A percentile compares a stretch with the other conserved stretches of the same genome.
Conservation (phyloP, 2,113 vertebrate genomes). For the Lamprologus tigripictilis region DNA sequence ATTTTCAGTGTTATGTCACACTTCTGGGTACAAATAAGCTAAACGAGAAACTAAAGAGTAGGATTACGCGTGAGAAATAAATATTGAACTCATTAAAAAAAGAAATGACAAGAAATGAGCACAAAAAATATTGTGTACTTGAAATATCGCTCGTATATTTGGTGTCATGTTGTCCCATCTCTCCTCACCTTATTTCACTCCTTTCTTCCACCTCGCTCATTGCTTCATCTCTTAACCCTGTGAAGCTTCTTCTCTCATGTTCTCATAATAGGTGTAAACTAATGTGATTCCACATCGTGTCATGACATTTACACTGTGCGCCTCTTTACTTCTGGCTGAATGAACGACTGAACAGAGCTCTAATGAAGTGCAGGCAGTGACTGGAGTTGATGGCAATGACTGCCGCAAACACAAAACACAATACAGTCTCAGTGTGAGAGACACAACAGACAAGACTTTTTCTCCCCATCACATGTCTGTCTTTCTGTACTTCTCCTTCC, state of each 20-base stretch:
- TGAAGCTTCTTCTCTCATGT: neutral
- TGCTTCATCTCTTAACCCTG: neutral
- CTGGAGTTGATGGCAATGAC: constrained; percentile 11
- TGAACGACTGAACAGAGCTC: neutral
- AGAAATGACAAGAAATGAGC: neutral
- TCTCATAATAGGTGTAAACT: neutral
- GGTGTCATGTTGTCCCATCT: neutral
- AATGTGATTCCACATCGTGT: neutral
- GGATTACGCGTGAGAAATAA: neutral
- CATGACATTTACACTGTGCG: neutral
- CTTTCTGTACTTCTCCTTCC: neutral
- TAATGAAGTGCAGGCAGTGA: constrained; percentile 21
- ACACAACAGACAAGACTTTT: constrained; percentile 22
- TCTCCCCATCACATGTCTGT: constrained; percentile 10
- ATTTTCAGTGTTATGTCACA: neutral
- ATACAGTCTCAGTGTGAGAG: constrained; percentile 19
- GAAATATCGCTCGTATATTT: neutral
- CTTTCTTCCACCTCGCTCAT: neutral
- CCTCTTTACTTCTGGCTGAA: neutral
- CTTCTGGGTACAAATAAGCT: neutral
- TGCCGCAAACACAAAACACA: constrained; percentile 11
- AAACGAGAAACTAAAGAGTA: neutral
- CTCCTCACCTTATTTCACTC: neutral
- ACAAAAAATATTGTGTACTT: neutral
- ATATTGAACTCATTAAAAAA: neutral